Evolutionary conservation across 2,797 vertebrate species (phyloP), one percentile per base, ranked within the genome.

Genomic region (Ficedula albicollis): DNA sequence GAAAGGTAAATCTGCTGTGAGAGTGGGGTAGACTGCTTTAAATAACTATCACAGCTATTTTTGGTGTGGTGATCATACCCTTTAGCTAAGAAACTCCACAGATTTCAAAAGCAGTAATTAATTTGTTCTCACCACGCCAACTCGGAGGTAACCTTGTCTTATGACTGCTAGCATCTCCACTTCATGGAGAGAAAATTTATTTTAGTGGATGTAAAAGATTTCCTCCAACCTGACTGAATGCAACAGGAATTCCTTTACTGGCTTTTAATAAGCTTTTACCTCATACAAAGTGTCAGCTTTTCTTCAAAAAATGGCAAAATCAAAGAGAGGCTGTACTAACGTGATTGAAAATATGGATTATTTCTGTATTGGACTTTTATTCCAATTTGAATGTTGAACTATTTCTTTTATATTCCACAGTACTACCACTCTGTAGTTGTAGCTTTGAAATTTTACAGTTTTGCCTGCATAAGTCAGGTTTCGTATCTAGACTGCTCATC

Each of bases 91-190:
- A 80, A 75, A 70, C 68, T 92, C 72, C 52, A 43, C 52, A n/a
- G 75, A 74, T 83, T 92, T 91, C 78, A 77, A 56, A 59, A 85
- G 91, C 44, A 70, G 72, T 54, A 85, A 87, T 82, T 89, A 73
- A 89, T 82, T 93, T 84, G 75, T 76, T 82, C 81, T 87, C 84
- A 89, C 58, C 56, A 88, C 1, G 11, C 78, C 67, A 87, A 16
- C 39, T 72, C 44, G 7, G 69, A 83, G 69, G 81, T 75, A 94
- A 91, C 70, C n/a, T 78, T 75, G 58, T 86, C 60, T 84, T 81
- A 72, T 58, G 44, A 81, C 59, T 92, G 63, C 32, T 68, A 62
- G 20, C 58, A n/a, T 62, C 88, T 88, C 41, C 27, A 60, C 54
- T 88, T 75, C 51, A 58, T 10, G 16, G 49, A 49, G 2, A 51